phyloP scores from a whole-genome alignment of 2,888 invertebrate species.

The Tetramorium bicarinatum region DNA sequence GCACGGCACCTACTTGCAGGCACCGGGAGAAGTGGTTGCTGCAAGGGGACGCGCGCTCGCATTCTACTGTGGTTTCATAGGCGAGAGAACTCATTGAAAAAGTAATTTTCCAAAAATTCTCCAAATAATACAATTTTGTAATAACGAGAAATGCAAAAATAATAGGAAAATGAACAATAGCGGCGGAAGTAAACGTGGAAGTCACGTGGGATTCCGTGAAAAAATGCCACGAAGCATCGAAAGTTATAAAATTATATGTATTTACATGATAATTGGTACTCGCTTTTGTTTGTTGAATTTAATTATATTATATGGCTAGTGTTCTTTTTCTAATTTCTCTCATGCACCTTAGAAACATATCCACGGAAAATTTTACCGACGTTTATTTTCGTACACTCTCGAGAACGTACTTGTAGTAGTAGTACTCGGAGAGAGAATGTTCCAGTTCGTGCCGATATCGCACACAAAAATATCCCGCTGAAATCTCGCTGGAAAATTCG shows the following conservation, averaged over 20 bases:
- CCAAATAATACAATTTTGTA: slow-evolving; percentile 9
- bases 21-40: slow-evolving; percentile 7
- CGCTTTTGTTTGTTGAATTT: slow-evolving; percentile 3
- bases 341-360: background rate
- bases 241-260: background rate
- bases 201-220: background rate
- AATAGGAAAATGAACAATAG: background rate
- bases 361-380: slow-evolving; percentile 22
- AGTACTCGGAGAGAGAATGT: slow-evolving; percentile 66
- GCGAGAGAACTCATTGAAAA: slow-evolving; percentile 8
- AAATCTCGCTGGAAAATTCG: slow-evolving; percentile 39
- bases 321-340: slow-evolving; percentile 3
- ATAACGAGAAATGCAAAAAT: background rate
- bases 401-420: slow-evolving; percentile 54
- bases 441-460: slow-evolving; percentile 64
- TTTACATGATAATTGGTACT: background rate
- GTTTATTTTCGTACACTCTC: slow-evolving; percentile 20
- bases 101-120: no score
- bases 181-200: background rate
- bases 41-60: background rate
- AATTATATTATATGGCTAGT: background rate
- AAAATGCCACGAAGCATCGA: background rate
- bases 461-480: slow-evolving; percentile 64
- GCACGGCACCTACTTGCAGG: slow-evolving; percentile 21
- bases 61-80: background rate